phyloP scores from a whole-genome alignment of 2,113 vertebrate genomes.

The Morone saxatilis region DNA sequence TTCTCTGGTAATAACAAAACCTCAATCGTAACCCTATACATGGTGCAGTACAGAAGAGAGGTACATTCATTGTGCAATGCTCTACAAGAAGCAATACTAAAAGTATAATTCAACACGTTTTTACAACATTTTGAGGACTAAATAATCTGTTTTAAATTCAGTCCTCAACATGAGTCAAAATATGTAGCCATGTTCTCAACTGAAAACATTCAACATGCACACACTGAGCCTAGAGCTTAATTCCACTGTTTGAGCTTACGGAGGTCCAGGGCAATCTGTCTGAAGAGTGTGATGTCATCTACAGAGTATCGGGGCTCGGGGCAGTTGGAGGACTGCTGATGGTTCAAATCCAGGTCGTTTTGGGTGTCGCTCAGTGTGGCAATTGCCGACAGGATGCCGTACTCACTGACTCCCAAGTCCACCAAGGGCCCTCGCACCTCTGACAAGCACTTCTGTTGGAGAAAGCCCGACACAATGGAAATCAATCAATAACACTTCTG shows the following conservation, averaged over 20 bases:
- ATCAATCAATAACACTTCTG: not conserved
- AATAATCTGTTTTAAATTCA: not conserved
- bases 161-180: not conserved
- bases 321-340: slow-evolving; percentile 11
- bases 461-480: not conserved
- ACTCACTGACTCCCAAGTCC: slow-evolving; percentile 82
- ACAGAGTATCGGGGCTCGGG: slow-evolving; percentile 44
- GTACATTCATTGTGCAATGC: not conserved
- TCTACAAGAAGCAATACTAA: not conserved
- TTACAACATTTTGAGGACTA: not conserved
- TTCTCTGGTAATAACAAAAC: not conserved
- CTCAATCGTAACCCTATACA: not conserved
- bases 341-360: slow-evolving; percentile 66
- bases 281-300: slow-evolving; percentile 77
- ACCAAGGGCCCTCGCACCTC: slow-evolving; percentile 79
- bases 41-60: not conserved
- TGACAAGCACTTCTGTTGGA: slow-evolving; percentile 72
- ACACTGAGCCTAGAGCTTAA: not conserved
- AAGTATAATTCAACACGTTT: not conserved
- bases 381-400: slow-evolving; percentile 81
- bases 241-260: slow-evolving; percentile 68
- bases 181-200: not conserved
- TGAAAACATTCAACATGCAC: not conserved
- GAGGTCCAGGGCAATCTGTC: slow-evolving; percentile 83
- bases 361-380: slow-evolving; percentile 76